These are phyloP conservation scores for Emydura subglobosa DNA, from an alignment of 2,113 vertebrate genomes.

Conservation along the genomic window DNA sequence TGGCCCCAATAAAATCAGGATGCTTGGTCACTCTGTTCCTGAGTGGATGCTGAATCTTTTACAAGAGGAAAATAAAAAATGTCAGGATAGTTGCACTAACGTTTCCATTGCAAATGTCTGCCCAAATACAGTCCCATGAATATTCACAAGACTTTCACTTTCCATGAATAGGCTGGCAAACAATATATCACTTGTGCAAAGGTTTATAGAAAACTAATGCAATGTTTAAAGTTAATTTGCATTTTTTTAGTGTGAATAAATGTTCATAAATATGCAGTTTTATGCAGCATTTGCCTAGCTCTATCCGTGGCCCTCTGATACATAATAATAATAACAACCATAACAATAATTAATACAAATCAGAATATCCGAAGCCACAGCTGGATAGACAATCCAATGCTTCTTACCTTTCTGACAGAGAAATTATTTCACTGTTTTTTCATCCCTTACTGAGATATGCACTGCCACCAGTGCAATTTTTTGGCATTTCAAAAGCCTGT, in stretches of 20 bases:
- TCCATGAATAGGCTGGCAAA: not conserved
- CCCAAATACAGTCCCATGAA: not conserved
- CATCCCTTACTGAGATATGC: not conserved
- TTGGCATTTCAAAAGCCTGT: conserved; percentile 23
- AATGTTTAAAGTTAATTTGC: not conserved
- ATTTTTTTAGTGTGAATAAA: not conserved
- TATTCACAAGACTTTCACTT: not conserved
- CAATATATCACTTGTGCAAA: not conserved
- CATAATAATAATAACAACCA: not conserved
- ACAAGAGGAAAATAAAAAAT: rapidly evolving
- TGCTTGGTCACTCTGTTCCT: no score
- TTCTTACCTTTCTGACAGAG: not conserved
- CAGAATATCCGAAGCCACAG: not conserved
- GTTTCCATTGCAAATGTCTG: not conserved
- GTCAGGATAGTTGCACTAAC: not conserved
- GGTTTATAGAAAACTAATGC: not conserved
- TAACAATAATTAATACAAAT: not conserved
- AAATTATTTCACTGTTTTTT: conserved; percentile 28
- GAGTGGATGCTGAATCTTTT: not conserved
- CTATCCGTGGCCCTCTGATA: not conserved
- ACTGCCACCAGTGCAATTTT: conserved; percentile 18
- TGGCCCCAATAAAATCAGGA: no score
- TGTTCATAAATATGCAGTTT: not conserved
- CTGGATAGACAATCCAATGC: conserved; percentile 31
- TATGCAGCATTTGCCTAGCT: not conserved